These are phyloP conservation scores for Bombus consobrinus DNA, from an alignment of 1,140 invertebrate species.

Conservation along the genomic window DNA sequence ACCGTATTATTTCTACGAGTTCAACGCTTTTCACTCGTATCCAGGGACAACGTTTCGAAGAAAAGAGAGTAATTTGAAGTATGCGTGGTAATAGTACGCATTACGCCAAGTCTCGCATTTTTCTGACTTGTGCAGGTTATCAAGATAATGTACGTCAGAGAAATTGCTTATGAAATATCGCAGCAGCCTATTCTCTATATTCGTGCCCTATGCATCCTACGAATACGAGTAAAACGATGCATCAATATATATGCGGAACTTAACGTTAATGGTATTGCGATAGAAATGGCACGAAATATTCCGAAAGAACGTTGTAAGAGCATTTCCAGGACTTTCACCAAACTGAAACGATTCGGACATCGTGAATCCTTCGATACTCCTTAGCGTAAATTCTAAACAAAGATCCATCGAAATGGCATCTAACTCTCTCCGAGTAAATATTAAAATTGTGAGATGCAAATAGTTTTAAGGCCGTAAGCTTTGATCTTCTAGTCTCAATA, in stretches of 20 bases:
- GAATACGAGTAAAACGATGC: not conserved
- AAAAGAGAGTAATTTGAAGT: constrained; percentile 1
- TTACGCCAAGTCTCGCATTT: constrained; percentile 1
- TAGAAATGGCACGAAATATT: not conserved
- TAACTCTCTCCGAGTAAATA: not conserved
- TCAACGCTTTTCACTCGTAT: not conserved
- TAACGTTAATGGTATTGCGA: not conserved
- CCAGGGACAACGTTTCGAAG: too few species aligned
- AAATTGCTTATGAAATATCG: constrained; percentile 7
- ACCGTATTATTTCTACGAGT: not conserved
- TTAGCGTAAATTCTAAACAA: not conserved
- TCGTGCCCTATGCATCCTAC: too few species aligned
- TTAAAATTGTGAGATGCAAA: not conserved
- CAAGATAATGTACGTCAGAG: constrained; percentile 21
- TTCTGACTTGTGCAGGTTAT: constrained; percentile 9
- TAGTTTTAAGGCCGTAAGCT: not conserved
- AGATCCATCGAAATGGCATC: not conserved
- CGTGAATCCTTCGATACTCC: too few species aligned
- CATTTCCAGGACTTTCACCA: not conserved
- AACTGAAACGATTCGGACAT: not conserved
- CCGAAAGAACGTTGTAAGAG: not conserved
- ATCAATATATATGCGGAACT: not conserved
- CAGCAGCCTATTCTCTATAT: not conserved
- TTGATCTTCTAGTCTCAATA: not conserved
- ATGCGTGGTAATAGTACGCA: not conserved